A percentile compares a stretch with the other conserved stretches of the same genome.
phyloP scores from a whole-genome alignment of 1,140 invertebrate genomes.

The Drosophila trapezifrons region DNA sequence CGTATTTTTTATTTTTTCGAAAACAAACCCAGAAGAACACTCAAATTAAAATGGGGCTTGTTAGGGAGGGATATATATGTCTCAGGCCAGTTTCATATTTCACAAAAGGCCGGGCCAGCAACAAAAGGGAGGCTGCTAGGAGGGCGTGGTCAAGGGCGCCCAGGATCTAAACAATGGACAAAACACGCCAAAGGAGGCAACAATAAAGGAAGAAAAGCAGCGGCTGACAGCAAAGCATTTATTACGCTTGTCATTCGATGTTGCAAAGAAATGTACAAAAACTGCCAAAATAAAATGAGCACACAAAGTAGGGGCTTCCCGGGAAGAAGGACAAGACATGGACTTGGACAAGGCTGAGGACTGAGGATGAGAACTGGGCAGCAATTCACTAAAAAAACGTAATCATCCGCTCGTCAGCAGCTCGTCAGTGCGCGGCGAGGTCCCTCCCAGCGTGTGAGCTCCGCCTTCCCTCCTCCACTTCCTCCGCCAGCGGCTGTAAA shows the following conservation, averaged over 20 bases:
- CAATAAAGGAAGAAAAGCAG: slow-evolving; percentile 62
- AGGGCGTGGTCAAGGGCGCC: slow-evolving; percentile 57
- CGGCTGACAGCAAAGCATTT: slow-evolving; percentile 79
- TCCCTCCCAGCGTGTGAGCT: slow-evolving; percentile 51
- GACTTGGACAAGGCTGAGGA: neutral
- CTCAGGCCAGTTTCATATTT: slow-evolving; percentile 44
- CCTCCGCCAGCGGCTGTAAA: slow-evolving; percentile 5
- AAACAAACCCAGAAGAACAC: slow-evolving; percentile 25
- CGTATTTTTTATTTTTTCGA: slow-evolving; percentile 4
- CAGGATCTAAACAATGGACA: slow-evolving; percentile 69
- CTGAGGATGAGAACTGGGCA: slow-evolving; percentile 9
- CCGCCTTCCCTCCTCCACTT: slow-evolving; percentile 8
- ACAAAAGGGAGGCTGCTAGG: slow-evolving; percentile 53
- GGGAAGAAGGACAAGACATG: slow-evolving; percentile 7
- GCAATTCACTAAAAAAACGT: slow-evolving; percentile 73
- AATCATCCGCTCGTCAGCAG: slow-evolving; percentile 77
- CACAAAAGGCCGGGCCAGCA: slow-evolving; percentile 49
- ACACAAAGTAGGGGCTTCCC: slow-evolving; percentile 38
- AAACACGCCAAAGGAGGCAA: slow-evolving; percentile 71
- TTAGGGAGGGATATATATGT: slow-evolving; percentile 18
- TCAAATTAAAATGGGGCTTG: slow-evolving; percentile 43
- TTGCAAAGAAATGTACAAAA: slow-evolving; percentile 51
- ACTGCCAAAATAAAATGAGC: slow-evolving; percentile 66
- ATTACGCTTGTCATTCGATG: slow-evolving; percentile 80
- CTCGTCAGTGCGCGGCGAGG: slow-evolving; percentile 49